A percentile compares a stretch with the other conserved stretches of the same genome.
Conservation (phyloP, 2,113 vertebrate species). For the Lichenostomus cassidix region DNA sequence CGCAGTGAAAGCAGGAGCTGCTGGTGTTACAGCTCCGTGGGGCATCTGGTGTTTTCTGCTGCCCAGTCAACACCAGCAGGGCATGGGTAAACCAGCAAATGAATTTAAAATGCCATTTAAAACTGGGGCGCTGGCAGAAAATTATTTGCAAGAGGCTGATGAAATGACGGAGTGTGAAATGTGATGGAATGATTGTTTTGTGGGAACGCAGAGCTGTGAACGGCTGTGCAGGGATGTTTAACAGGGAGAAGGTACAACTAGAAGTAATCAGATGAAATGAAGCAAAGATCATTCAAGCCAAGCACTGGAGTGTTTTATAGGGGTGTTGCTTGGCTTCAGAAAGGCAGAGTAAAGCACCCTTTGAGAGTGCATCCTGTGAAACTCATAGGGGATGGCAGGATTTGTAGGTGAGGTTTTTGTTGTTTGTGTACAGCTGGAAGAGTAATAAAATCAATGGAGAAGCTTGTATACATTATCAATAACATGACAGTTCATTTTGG, state of each 20-base stretch:
- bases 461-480: not conserved
- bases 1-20: not conserved
- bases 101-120: not conserved
- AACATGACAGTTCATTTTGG: not conserved
- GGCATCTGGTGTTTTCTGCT: not conserved
- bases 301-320: not conserved
- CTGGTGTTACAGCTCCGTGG: rapidly evolving
- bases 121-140: not conserved
- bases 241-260: not conserved
- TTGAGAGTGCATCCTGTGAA: not conserved
- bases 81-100: not conserved
- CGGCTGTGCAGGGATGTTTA: not conserved
- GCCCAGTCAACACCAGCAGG: not conserved
- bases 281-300: constrained; percentile 13
- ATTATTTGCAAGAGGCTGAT: constrained; percentile 7
- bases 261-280: constrained; percentile 37
- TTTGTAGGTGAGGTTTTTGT: not conserved
- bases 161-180: not conserved
- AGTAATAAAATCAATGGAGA: not conserved
- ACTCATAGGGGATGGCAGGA: not conserved
- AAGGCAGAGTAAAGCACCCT: not conserved
- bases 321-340: not conserved
- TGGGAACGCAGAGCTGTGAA: not conserved
- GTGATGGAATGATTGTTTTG: constrained; percentile 10
- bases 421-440: not conserved